Evolutionary conservation across 2,888 invertebrate species (phyloP).

Genomic region (Thelaira solivaga): DNA sequence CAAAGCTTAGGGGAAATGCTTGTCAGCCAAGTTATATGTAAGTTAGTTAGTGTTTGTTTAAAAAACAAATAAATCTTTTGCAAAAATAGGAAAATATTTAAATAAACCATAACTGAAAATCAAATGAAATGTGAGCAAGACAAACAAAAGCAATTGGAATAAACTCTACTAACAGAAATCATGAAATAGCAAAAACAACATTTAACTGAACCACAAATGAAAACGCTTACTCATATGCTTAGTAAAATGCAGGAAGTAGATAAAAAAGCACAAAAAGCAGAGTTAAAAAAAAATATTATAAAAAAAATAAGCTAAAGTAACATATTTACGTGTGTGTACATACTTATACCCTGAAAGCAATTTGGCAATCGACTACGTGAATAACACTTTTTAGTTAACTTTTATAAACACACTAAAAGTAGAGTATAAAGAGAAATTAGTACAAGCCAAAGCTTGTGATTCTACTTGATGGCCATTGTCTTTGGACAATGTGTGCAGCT

Average conservation of each 20-base stretch:
- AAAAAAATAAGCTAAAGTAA: not conserved
- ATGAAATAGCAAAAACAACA: not conserved
- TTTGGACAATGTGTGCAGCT: too few relatives aligned
- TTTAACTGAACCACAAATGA: conserved; percentile 15
- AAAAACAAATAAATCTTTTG: not conserved
- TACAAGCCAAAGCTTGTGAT: too few relatives aligned
- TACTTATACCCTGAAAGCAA: too few relatives aligned
- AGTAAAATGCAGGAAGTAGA: conserved; percentile 18
- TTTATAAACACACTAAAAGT: too few relatives aligned
- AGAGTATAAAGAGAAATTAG: too few relatives aligned
- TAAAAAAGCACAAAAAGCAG: not conserved
- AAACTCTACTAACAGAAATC: not conserved
- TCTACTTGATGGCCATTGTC: too few relatives aligned
- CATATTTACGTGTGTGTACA: not conserved
- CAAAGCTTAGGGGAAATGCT: too few relatives aligned
- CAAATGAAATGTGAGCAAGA: conserved; percentile 1
- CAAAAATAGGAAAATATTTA: not conserved
- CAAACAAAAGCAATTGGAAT: not conserved
- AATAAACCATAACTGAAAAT: conserved; percentile 24
- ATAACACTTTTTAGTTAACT: too few relatives aligned
- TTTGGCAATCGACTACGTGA: too few relatives aligned
- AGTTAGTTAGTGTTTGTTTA: not conserved
- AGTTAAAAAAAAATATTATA: not conserved
- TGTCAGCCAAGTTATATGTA: not conserved
- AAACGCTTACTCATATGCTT: conserved; percentile 6